Base-by-base conservation (phyloP, 2,797 vertebrate genomes). In the Acanthurus tractus region DNA sequence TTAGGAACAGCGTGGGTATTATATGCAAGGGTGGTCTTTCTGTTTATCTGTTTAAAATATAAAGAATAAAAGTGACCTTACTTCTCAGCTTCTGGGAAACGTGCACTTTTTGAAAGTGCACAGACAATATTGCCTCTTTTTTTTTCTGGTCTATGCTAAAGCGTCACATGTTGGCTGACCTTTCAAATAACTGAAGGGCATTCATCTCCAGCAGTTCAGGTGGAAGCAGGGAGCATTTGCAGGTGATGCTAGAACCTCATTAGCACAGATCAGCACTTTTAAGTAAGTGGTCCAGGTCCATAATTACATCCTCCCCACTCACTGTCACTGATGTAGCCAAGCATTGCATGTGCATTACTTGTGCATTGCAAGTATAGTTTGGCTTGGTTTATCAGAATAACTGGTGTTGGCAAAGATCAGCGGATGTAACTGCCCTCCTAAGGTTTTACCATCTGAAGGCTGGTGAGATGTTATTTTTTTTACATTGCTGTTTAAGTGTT, bases 361-460 rank as follows among this genome's bases (percentile, higher is more conserved):
- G n/a, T n/a, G n/a, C n/a, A n/a, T n/a, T n/a, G n/a, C n/a, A 80
- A 83, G 86, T 79, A 82, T 87, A 88, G 86, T 79, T 84, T 81
- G 76, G 77, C 69, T 62, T 55, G 56, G 58, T 86, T 79, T 52
- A 61, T 70, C 49, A 75, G 61, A 65, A 73, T 78, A 87, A 88
- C 72, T 63, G 73, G 20, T 82, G 63, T 73, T 91, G 89, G 88
- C 88, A 84, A 38, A 53, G 52, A 72, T 40, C 57, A 72, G 71
- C 65, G 71, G 75, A 84, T 86, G 83, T 80, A 65, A 68, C 74
- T 38, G 71, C 69, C 77, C 82, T 79, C 86, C 87, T 38, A 66
- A 68, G 72, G 89, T 82, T 75, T 72, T 66, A 8, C 91, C 91
- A 90, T 93, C 87, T 92, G 89, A 89, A 78, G 58, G 74, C 49